These are phyloP conservation scores for Encarsia formosa DNA, from an alignment of 2,888 invertebrate species.

Conservation along the genomic window DNA sequence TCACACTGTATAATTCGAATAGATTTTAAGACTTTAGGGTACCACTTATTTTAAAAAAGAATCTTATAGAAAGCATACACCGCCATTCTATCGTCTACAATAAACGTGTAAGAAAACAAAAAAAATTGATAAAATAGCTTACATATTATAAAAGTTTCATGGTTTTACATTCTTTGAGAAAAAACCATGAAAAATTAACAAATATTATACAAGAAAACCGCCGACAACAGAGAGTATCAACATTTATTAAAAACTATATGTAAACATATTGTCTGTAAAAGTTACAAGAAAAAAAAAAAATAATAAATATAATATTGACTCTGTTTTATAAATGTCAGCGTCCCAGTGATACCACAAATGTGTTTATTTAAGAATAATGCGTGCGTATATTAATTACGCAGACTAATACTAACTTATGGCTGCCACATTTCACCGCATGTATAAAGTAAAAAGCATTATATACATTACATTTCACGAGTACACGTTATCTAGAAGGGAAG, in stretches of 20 bases:
- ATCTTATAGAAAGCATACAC: slow-evolving; percentile 11
- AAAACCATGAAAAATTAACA: slow-evolving; percentile 2
- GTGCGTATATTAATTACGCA: slow-evolving; percentile 23
- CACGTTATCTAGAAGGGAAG: slow-evolving; percentile 7
- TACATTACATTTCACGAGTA: background rate
- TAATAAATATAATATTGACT: slow-evolving; percentile 27
- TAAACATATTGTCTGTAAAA: slow-evolving; percentile 14
- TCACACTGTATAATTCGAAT: slow-evolving; percentile 51
- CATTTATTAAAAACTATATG: slow-evolving; percentile 10
- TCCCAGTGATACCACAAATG: slow-evolving; percentile 28
- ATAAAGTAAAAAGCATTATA: slow-evolving; percentile 16
- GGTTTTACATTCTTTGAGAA: background rate
- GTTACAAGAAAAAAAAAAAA: slow-evolving; percentile 10
- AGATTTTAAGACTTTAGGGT: slow-evolving; percentile 50
- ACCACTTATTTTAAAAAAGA: slow-evolving; percentile 45
- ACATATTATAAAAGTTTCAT: background rate
- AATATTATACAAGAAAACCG: slow-evolving; percentile 10
- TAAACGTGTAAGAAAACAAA: background rate
- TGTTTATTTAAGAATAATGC: slow-evolving; percentile 26
- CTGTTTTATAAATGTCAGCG: slow-evolving; percentile 31
- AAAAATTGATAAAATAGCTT: background rate
- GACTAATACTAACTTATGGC: slow-evolving; percentile 26
- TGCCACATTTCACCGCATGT: slow-evolving; percentile 27
- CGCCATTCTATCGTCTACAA: background rate
- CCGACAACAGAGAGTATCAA: slow-evolving; percentile 16